Evolutionary conservation across 2,797 vertebrate species (phyloP).

Genomic region (Huso huso): DNA sequence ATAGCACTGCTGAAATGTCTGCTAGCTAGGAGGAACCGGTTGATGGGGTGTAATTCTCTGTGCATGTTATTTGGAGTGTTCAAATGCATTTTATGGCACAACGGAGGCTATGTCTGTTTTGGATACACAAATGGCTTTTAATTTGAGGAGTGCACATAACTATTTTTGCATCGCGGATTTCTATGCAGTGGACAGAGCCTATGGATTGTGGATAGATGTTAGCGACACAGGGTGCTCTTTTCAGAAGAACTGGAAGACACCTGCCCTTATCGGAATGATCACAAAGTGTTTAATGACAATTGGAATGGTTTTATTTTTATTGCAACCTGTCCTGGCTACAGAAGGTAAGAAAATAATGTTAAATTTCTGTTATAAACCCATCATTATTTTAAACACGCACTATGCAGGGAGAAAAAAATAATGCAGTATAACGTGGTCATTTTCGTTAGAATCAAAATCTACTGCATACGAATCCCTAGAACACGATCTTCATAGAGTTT

Average conservation of each 20-base stretch:
- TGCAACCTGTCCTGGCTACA: conserved; percentile 50
- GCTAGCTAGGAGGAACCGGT: conserved; percentile 29
- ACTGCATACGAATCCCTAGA: too few relatives aligned
- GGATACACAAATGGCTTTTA: conserved; percentile 64
- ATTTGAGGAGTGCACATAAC: conserved; percentile 50
- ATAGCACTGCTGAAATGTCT: conserved; percentile 36
- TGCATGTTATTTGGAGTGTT: conserved; percentile 40
- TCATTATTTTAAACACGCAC: too few relatives aligned
- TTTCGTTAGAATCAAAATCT: too few relatives aligned
- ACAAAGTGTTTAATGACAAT: conserved; percentile 43
- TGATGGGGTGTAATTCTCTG: conserved; percentile 27
- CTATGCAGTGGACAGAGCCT: conserved; percentile 28
- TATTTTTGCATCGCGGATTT: conserved; percentile 37
- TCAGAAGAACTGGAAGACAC: conserved; percentile 31
- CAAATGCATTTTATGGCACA: conserved; percentile 64
- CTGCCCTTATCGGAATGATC: conserved; percentile 41
- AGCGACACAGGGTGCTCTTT: conserved; percentile 32
- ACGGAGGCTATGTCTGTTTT: conserved; percentile 52
- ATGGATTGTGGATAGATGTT: conserved; percentile 31
- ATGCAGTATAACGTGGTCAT: too few relatives aligned
- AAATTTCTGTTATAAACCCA: too few relatives aligned
- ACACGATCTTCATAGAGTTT: too few relatives aligned
- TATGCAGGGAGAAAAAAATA: too few relatives aligned
- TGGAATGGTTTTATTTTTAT: conserved; percentile 48
- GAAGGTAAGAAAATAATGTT: conserved; percentile 49